Base-by-base conservation (phyloP, 1,140 invertebrate genomes). In the Drosophila rhopaloa region DNA sequence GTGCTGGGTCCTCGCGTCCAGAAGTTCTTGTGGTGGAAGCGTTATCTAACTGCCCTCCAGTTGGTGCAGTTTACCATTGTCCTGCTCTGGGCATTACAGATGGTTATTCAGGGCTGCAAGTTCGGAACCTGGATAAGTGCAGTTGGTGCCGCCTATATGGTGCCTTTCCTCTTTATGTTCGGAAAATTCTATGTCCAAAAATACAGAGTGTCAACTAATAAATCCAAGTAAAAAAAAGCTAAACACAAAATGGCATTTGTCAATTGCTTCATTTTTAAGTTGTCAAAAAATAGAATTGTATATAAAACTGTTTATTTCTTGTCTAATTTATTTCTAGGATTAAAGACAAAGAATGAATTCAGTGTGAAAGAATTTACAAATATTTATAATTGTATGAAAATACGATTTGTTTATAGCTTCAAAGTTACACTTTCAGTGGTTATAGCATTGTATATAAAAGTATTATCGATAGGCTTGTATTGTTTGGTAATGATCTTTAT, bases 401-500 rank as follows among this genome's bases (percentile, higher is more conserved):
- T 32, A 10, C 3, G 14, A 51, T 50, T 74, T 61, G 7, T 65
- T 92, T 92, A 92, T 58, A 92, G 59, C 70, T 83, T 92, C 19
- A 92, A 77, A 35, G 96, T 97, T 56, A 95, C 95, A 46, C 97
- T 97, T 70, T 96, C 97, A 55, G 97, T 97, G 59, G 95, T 97
- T 79, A 98, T 97, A 57, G 96, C 98, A 94, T 99, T 98, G 93
- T 98, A 99, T 76, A 99, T 96, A 93, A 98, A 97, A 1, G 97
- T 98, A 93, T 99, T 99, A 93, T 99, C 96, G 41, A 99, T 94
- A 10, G 98, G 98, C 89, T 98, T 97, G 93, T 99, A 99, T 93
- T 99, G 99, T 82, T 95, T 95, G 1, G 99, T 99, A 47, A 99
- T 95, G n/a, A 99, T 93, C 94, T 99, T 99, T 60, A 99, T 99